phyloP scores from a whole-genome alignment of 2,888 invertebrate genomes.

The Cerastoderma edule region DNA sequence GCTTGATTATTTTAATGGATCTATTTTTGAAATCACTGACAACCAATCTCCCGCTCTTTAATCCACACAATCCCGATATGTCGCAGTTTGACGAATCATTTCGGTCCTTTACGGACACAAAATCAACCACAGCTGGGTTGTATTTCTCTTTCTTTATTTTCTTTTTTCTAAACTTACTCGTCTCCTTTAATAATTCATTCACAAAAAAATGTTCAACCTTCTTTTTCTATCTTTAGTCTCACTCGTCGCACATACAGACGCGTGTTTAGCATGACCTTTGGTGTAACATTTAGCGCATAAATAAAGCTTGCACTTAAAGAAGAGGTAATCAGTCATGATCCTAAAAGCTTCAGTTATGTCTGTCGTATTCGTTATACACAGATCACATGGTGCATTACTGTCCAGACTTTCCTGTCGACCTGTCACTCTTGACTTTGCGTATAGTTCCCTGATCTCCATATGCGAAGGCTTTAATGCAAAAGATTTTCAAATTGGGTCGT shows the following conservation, averaged over 20 bases:
- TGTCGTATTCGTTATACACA: too few relatives aligned
- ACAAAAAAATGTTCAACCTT: neutral
- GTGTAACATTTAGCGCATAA: neutral
- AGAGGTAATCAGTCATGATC: neutral
- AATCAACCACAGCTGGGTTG: neutral
- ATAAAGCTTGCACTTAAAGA: slow-evolving; percentile 1
- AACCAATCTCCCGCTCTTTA: neutral
- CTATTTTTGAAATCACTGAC: slow-evolving; percentile 1
- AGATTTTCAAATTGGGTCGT: too few relatives aligned
- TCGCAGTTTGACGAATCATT: neutral
- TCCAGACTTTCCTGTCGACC: too few relatives aligned
- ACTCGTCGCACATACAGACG: neutral
- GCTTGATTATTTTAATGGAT: too few relatives aligned
- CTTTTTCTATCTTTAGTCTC: neutral
- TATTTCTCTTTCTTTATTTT: neutral
- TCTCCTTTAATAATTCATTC: too few relatives aligned
- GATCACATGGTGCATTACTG: too few relatives aligned
- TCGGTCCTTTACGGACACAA: neutral
- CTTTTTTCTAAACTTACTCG: neutral
- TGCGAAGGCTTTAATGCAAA: too few relatives aligned
- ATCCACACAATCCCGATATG: slow-evolving; percentile 10
- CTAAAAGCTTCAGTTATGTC: neutral
- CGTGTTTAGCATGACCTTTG: neutral
- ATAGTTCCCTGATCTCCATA: too few relatives aligned
- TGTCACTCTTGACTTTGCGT: too few relatives aligned